Base-by-base conservation (phyloP, 2,797 vertebrate genomes). In the Hirundo rustica region DNA sequence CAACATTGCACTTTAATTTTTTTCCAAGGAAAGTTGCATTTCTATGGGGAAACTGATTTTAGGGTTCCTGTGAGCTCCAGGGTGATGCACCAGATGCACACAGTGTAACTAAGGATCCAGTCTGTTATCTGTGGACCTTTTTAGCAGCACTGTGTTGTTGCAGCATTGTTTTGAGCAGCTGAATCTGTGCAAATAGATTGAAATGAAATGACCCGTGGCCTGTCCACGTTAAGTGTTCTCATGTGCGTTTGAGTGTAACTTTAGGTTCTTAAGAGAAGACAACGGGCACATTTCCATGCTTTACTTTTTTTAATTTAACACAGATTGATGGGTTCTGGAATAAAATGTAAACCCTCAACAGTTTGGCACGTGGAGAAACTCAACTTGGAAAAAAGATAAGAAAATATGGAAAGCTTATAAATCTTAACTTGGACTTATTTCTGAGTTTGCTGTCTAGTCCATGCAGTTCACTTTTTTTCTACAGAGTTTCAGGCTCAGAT, bases 401-500 rank as follows among this genome's bases (percentile, higher is more conserved):
- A 96, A 95, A 97, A 95, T 95, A 96, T 62, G 67, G 92, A 95
- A 96, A 83, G 94, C 97, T 90, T 97, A 96, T 98, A 97, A 98
- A 97, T 98, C 77, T 90, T 36, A 74, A 78, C 81, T 97, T 97
- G 97, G 97, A 97, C 79, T 81, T 66, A 78, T 68, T 96, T 96
- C 92, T 96, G 91, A 90, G 88, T 68, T 94, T 96, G 82, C 93
- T 89, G 78, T 93, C 73, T 86, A 8, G 50, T 87, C 55, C 82
- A 64, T 91, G 92, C 96, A 96, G 94, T 92, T 96, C 93, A 88
- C 81, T 97, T 98, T 96, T 96, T 97, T 97, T n/a, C 95, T 97
- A 75, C 94, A 86, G 95, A 96, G 93, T 96, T 93, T 64, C 89
- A 95, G 71, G 75, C 96, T 98, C 93, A 95, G 95, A 96, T 97